Conservation (phyloP, 2,797 vertebrate genomes). For the Alosa sapidissima region DNA sequence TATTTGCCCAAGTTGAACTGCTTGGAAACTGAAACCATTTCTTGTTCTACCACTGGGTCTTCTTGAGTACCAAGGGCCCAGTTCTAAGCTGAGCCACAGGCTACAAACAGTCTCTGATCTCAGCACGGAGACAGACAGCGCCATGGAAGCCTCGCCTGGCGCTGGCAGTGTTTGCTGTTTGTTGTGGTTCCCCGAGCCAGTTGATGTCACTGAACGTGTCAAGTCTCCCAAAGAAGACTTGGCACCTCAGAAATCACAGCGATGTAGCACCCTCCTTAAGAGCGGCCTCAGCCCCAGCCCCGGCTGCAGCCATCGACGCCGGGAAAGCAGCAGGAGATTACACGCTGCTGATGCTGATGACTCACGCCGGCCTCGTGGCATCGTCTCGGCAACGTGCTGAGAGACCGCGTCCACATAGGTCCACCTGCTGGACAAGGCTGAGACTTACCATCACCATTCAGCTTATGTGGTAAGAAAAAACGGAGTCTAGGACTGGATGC, state of each 20-base stretch:
- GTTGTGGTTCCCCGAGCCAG: conserved; percentile 4
- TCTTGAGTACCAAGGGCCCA: neutral
- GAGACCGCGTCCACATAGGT: neutral
- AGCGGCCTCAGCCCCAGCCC: neutral
- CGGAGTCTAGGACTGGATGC: neutral
- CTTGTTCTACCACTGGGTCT: neutral
- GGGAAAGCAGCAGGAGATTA: neutral
- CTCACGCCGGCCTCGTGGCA: neutral
- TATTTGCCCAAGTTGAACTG: neutral
- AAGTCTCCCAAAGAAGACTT: conserved; percentile 15
- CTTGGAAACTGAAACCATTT: conserved; percentile 16
- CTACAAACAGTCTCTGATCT: neutral
- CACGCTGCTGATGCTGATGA: neutral
- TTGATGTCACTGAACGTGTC: conserved; percentile 7
- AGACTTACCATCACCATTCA: neutral
- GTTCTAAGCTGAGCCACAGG: conserved; percentile 18
- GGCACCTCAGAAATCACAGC: conserved; percentile 2
- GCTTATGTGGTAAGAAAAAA: neutral
- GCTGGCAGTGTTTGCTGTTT: neutral
- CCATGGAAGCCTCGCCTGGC: neutral
- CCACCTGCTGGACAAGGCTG: conserved; percentile 13
- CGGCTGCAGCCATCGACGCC: neutral
- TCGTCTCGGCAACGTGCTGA: neutral
- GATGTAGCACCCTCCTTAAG: neutral
- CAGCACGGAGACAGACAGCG: neutral